A percentile compares a stretch with the other conserved stretches of the same genome.
Conservation (phyloP, 2,797 vertebrate genomes). For the Peromyscus nudipes region DNA sequence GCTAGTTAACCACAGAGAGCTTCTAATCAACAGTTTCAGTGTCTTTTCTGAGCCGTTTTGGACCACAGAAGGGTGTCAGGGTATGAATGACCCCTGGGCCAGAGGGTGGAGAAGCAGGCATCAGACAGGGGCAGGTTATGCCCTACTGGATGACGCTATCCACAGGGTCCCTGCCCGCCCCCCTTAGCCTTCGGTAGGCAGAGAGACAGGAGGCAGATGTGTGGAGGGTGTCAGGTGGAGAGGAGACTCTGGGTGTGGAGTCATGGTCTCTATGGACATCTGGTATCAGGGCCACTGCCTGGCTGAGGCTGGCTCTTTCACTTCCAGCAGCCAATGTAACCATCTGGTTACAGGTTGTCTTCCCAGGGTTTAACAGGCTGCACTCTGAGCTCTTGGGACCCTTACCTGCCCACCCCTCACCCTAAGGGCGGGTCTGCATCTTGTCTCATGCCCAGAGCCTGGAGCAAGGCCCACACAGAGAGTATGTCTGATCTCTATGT, state of each 20-base stretch:
- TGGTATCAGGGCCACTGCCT: not conserved
- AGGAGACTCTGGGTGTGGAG: fast-evolving
- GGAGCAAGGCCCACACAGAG: too few species aligned
- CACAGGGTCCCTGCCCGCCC: fast-evolving
- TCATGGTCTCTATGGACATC: fast-evolving
- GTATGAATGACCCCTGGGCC: too few species aligned
- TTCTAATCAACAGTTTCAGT: too few species aligned
- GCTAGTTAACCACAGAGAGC: fast-evolving
- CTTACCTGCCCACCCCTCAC: fast-evolving
- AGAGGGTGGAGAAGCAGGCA: too few species aligned
- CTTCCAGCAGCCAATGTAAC: not conserved
- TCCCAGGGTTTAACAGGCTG: fast-evolving
- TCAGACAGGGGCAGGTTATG: not conserved
- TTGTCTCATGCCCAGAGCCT: not conserved
- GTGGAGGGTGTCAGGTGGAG: not conserved
- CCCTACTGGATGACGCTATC: not conserved
- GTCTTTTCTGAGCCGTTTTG: fast-evolving
- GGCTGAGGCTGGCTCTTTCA: fast-evolving
- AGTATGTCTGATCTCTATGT: too few species aligned
- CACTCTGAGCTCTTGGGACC: not conserved
- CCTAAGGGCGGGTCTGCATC: not conserved
- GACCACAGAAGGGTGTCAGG: too few species aligned
- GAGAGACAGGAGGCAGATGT: fast-evolving
- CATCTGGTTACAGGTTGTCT: fast-evolving
- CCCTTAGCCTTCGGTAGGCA: not conserved